Percentiles rank a stretch among this genome's conserved stretches.
Evolutionary conservation across 2,797 vertebrate genomes (phyloP).

Genomic region (Taeniopygia guttata): DNA sequence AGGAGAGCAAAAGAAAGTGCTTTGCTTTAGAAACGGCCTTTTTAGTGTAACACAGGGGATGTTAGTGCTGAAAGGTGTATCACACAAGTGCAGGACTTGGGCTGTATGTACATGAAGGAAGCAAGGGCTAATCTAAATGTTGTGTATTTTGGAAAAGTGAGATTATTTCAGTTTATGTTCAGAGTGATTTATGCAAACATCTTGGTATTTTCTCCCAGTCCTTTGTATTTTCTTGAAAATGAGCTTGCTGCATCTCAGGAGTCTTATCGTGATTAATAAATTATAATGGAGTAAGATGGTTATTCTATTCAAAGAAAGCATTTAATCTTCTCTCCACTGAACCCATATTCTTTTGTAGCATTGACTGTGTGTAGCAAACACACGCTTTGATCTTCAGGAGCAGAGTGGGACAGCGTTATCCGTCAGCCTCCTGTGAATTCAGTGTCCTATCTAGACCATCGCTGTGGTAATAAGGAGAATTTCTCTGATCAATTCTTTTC

Average conservation of each 20-base stretch:
- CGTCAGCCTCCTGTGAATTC: constrained; percentile 45
- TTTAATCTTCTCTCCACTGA: constrained; percentile 50
- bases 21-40: background rate
- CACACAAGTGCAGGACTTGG: background rate
- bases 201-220: background rate
- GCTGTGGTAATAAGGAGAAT: constrained; percentile 48
- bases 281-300: constrained; percentile 5
- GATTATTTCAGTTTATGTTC: background rate
- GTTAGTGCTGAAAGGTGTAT: background rate
- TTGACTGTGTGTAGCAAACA: constrained; percentile 29
- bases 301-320: constrained; percentile 25
- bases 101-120: background rate
- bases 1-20: background rate
- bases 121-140: background rate
- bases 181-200: background rate
- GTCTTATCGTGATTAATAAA: constrained; percentile 15
- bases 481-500: constrained; percentile 17
- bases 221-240: background rate
- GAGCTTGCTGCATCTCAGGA: background rate
- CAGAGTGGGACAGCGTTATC: constrained; percentile 39
- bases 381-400: constrained; percentile 55
- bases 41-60: background rate
- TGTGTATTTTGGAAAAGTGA: background rate
- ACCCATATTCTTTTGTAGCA: constrained; percentile 58
- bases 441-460: constrained; percentile 39